Evolutionary conservation across 2,113 vertebrate species (phyloP).

Genomic region (Percina caprodes): DNA sequence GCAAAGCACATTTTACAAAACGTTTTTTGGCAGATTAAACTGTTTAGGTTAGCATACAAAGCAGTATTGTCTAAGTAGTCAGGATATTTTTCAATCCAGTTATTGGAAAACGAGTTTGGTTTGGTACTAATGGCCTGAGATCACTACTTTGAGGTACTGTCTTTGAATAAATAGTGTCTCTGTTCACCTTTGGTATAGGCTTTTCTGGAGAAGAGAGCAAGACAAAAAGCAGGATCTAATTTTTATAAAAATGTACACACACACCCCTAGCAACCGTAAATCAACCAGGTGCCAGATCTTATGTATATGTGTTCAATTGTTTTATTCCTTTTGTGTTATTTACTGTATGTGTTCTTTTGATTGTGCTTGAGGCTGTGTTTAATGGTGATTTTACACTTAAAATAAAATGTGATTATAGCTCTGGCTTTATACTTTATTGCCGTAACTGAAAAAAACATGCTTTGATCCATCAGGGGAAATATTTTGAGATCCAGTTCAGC

Average conservation of each 20-base stretch:
- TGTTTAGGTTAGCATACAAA: conserved; percentile 19
- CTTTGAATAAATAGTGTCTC: conserved; percentile 46
- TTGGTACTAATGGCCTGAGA: conserved; percentile 41
- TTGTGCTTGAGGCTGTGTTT: too few relatives aligned
- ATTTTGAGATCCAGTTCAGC: conserved; percentile 99
- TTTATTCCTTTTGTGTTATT: too few relatives aligned
- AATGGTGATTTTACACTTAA: too few relatives aligned
- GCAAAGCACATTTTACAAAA: conserved; percentile 6
- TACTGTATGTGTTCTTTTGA: too few relatives aligned
- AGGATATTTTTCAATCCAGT: conserved; percentile 36
- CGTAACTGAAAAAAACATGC: conserved; percentile 50
- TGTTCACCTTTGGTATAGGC: conserved; percentile 49
- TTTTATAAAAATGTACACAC: conserved; percentile 6
- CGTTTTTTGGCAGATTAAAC: not conserved
- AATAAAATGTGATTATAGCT: conserved; percentile 1
- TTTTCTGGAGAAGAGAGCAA: conserved; percentile 46
- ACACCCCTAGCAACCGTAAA: conserved; percentile 5
- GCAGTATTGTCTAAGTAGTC: conserved; percentile 13
- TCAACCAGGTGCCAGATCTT: conserved; percentile 30
- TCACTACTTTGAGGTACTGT: conserved; percentile 32
- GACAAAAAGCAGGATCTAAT: conserved; percentile 41
- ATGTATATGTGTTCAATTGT: too few relatives aligned
- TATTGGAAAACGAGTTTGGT: conserved; percentile 36
- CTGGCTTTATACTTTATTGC: conserved; percentile 43
- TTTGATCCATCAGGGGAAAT: conserved; percentile 92